Conservation (phyloP, 1,140 invertebrate species). For the Atta texana region DNA sequence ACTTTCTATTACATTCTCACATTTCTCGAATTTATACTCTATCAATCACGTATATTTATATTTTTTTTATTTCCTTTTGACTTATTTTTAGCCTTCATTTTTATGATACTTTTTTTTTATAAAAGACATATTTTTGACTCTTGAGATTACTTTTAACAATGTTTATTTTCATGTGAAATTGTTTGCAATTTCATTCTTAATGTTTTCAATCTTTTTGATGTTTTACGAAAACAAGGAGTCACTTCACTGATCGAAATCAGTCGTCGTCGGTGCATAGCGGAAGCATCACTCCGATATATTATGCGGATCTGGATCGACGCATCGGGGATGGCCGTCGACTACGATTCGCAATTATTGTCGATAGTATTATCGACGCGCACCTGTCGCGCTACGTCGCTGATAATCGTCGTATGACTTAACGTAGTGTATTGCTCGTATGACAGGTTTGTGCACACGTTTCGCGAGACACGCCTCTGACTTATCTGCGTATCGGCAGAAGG, state of each 20-base stretch:
- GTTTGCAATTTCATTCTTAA: not conserved
- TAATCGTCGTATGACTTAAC: constrained; percentile 80
- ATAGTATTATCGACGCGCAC: constrained; percentile 80
- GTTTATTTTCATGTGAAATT: not conserved
- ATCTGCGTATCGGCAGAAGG: constrained; percentile 29
- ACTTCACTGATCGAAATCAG: constrained; percentile 41
- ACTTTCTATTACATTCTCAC: not conserved
- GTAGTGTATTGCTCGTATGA: constrained; percentile 75
- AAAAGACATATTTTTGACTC: not conserved
- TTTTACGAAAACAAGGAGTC: not conserved
- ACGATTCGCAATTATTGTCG: constrained; percentile 84
- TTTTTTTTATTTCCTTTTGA: not conserved
- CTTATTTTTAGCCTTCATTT: not conserved
- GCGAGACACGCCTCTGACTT: constrained; percentile 49
- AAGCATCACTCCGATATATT: constrained; percentile 78
- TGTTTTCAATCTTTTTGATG: not conserved
- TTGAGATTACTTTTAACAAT: not conserved
- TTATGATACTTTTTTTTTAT: not conserved
- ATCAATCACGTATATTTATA: too few species aligned
- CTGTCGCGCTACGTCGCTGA: constrained; percentile 80
- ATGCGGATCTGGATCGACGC: constrained; percentile 80
- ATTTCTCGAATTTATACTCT: not conserved
- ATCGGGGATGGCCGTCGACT: constrained; percentile 73
- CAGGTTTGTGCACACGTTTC: constrained; percentile 61
- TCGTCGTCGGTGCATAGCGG: constrained; percentile 77